Base-by-base conservation (phyloP, 2,888 invertebrate species). In the Mechanitis messenoides region DNA sequence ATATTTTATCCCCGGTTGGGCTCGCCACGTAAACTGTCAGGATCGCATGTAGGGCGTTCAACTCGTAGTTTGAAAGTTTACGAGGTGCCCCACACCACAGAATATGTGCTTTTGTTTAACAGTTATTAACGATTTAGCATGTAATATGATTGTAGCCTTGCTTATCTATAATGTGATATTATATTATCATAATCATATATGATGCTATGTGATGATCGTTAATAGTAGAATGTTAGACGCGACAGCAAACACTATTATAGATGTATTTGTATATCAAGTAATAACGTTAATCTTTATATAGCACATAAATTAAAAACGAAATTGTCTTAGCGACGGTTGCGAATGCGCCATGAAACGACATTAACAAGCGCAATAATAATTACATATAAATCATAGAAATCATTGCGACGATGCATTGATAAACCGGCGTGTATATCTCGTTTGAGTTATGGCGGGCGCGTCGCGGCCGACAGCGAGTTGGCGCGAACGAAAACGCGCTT, bases 391-490 rank as follows among this genome's bases (percentile, higher is more conserved):
- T 89, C 88, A 86, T 83, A 80, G 77, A 79, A 83, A 85, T 84
- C 84, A 83, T 78, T 79, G 83, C 87, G 87, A 89, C 87, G 89
- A 87, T 88, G 87, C 87, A 89, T 89, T 88, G 89, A 89, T 88
- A 88, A 89, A 80, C 83, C 71, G 74, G 78, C 79, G 77, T 83
- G 87, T 87, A 89, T 87, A 84, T 88, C 80, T 77, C 76, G 76
- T 76, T 81, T 89, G 88, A 90, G 83, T 84, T 88, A 89, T 87
- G 83, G 87, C 83, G 72, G 81, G 74, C 81, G 76, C 79, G 85
- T 83, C 87, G 80, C 72, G 65, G 70, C 68, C 74, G 87, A 86
- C 87, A 84, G 85, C 75, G 74, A 81, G 78, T 87, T 87, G 87
- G 86, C 87, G 85, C 85, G 81, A 74, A 75, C 75, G 76, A 73